Base-by-base conservation (phyloP, 1,140 invertebrate species). In the Trichoplusia ni region DNA sequence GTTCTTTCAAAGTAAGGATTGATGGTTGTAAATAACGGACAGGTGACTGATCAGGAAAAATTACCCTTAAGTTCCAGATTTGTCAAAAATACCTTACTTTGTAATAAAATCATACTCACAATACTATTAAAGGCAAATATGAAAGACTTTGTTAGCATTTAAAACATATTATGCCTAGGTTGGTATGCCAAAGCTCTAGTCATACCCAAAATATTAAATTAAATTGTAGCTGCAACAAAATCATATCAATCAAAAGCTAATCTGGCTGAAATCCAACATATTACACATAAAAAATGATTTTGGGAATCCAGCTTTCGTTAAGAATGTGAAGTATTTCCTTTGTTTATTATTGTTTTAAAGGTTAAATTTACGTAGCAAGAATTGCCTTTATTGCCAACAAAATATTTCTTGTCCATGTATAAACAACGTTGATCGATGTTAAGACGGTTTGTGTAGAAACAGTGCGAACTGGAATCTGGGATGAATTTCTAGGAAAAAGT, bases 361-460 rank as follows among this genome's bases (percentile, higher is more conserved):
- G 11, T 51, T 21, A 35, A 19, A 37, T 54, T 38, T 38, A 5
- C 31, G 35, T 54, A 27, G 11, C 31, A 25, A 38, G 51, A 54
- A 54, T 54, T 38, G 35, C 19, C 21, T 54, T 37, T 54, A 54
- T 54, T 38, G 51, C 31, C 37, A 54, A 54, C 51, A 38, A 54
- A 54, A 38, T 54, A 54, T 38, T 54, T 54, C 31, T 54, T 23
- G 33, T 38, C 19, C 19, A 49, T 49, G 27, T 14, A 31, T 49
- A 49, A 49, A 49, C 46, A 49, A 49, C 46, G 29, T 27, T 49
- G 46, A 49, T 49, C 23, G 46, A 49, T 49, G 14, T 47, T 25
- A 14, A 4, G 44, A 14, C 25, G 13, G n/a, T 2, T 11, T 13
- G 13, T 25, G 13, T 47, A 29, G 23, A 47, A 47, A 47, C 29